Evolutionary conservation across 2,888 invertebrate species (phyloP).

Genomic region (Phortica magna): DNA sequence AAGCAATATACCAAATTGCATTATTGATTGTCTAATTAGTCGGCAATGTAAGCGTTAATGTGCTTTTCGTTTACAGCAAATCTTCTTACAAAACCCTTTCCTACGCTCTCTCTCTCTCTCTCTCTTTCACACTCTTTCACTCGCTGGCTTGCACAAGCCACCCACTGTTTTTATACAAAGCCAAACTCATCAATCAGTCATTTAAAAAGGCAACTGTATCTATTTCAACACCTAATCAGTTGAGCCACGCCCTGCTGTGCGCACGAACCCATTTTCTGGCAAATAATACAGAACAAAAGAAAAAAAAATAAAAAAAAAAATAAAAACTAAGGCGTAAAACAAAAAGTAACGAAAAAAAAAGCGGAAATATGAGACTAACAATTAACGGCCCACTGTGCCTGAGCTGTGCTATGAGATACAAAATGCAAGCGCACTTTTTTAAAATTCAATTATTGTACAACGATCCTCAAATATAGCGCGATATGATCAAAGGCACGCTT

Average conservation of each 20-base stretch:
- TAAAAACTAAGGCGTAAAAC: neutral
- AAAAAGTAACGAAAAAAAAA: neutral
- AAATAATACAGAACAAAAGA: neutral
- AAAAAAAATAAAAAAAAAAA: constrained; percentile 10
- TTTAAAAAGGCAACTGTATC: constrained; percentile 8
- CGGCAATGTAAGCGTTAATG: neutral
- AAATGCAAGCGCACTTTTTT: neutral
- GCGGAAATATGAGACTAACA: constrained; percentile 37
- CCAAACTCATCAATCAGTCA: constrained; percentile 33
- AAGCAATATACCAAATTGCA: neutral
- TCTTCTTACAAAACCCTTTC: neutral
- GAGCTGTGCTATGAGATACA: neutral
- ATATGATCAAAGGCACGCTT: constrained; percentile 26
- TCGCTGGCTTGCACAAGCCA: neutral
- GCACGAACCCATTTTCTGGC: neutral
- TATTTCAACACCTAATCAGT: constrained; percentile 40
- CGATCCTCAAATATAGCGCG: constrained; percentile 22
- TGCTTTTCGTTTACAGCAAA: neutral
- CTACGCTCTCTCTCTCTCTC: neutral
- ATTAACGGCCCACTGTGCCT: constrained; percentile 36
- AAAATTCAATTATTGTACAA: constrained; percentile 18
- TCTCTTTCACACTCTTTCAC: neutral
- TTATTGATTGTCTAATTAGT: constrained; percentile 1
- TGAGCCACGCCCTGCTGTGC: constrained; percentile 27
- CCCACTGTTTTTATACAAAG: constrained; percentile 18